phyloP scores from a whole-genome alignment of 2,888 invertebrate species.

The Galerucella nymphaeae region DNA sequence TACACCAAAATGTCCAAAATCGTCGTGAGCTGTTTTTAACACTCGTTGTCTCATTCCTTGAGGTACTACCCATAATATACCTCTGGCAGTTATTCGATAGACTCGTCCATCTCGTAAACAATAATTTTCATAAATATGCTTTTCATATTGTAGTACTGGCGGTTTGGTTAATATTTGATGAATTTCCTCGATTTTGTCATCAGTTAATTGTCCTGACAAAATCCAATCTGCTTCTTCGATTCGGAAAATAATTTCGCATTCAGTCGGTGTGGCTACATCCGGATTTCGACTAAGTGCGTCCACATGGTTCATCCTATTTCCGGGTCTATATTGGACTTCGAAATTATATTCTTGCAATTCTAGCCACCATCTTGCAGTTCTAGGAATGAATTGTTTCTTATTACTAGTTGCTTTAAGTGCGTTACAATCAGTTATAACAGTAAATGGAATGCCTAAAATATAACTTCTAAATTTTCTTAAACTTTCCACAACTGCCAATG shows the following conservation, averaged over 20 bases:
- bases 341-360: conserved; percentile 46
- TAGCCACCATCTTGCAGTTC: conserved; percentile 41
- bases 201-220: conserved; percentile 46
- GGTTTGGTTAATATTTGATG: neutral
- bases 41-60: conserved; percentile 36
- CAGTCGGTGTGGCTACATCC: conserved; percentile 39
- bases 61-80: neutral
- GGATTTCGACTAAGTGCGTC: too few relatives aligned
- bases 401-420: conserved; percentile 39
- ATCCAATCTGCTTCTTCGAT: conserved; percentile 49
- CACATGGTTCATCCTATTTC: too few relatives aligned
- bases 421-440: conserved; percentile 48
- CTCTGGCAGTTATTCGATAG: conserved; percentile 44
- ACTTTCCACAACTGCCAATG: conserved; percentile 38
- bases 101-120: conserved; percentile 41
- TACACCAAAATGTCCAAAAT: too few relatives aligned
- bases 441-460: conserved; percentile 53
- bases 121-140: conserved; percentile 40
- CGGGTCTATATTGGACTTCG: conserved; percentile 41
- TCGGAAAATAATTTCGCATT: conserved; percentile 39
- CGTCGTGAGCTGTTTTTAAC: too few relatives aligned
- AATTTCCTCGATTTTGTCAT: conserved; percentile 42
- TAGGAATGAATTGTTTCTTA: conserved; percentile 49
- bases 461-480: conserved; percentile 56
- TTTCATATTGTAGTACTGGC: conserved; percentile 29